These are phyloP conservation scores for Helleia helle DNA, from an alignment of 2,888 invertebrate species.

Conservation along the genomic window DNA sequence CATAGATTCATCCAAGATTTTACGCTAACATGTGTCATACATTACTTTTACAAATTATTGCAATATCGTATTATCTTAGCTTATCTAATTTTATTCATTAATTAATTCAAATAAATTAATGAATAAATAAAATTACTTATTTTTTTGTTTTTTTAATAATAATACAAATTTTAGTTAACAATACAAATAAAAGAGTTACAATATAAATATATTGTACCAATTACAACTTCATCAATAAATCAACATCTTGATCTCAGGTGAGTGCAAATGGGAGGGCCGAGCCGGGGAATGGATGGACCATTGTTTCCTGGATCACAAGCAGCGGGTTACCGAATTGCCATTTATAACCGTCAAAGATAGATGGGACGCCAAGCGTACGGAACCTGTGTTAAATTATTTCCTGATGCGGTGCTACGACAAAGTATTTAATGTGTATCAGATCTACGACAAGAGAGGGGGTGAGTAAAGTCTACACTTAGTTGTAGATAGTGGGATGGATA, in stretches of 20 bases:
- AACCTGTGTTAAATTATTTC: slow-evolving; percentile 64
- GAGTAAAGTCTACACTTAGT: slow-evolving; percentile 15
- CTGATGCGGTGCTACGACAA: slow-evolving; percentile 57
- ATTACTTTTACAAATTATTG: too few relatives aligned
- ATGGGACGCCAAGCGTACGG: slow-evolving; percentile 60
- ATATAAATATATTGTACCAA: too few relatives aligned
- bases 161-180: too few relatives aligned
- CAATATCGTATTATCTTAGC: too few relatives aligned
- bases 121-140: too few relatives aligned
- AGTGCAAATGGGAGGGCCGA: slow-evolving; percentile 73
- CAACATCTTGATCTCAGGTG: slow-evolving; percentile 35
- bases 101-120: too few relatives aligned
- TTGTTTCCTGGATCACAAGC: slow-evolving; percentile 65
- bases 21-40: too few relatives aligned
- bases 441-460: slow-evolving; percentile 68
- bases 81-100: too few relatives aligned
- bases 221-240: neutral
- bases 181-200: too few relatives aligned
- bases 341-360: slow-evolving; percentile 63
- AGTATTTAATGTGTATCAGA: slow-evolving; percentile 68
- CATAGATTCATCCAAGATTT: too few relatives aligned
- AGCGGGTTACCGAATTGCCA: slow-evolving; percentile 64
- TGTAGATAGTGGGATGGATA: too few relatives aligned
- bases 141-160: too few relatives aligned
- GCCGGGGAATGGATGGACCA: slow-evolving; percentile 78